Base-by-base conservation (phyloP, 2,113 vertebrate genomes). In the Mastomys natalensis region DNA sequence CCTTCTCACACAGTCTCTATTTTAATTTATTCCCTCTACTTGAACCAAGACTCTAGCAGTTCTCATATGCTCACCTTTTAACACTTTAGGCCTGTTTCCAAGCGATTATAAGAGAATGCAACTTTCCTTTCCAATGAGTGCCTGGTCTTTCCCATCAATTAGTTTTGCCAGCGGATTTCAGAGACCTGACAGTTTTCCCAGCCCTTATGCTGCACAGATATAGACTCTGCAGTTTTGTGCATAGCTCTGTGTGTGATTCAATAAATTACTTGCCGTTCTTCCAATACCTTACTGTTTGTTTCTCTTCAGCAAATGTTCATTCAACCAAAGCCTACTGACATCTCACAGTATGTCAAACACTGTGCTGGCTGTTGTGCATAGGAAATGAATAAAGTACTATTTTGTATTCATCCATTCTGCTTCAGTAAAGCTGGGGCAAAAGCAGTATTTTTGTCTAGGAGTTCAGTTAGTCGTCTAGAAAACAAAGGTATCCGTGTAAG, bases 231-330 rank as follows among this genome's bases (percentile, higher is more conserved):
- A 78, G 55, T 91, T 96, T 76, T 76, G 55, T 80, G 13, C 29
- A 62, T 62, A 5, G 10, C 34, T 91, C 55, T 78, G 8, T 40
- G 45, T 29, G 51, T 89, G 34, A 90, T 31, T 95, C 80, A 94
- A 58, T 74, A 91, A 51, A 73, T 86, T 37, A 90, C 48, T 93
- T 94, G 89, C 48, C 24, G 66, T 92, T 97, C 55, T 92, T 94
- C 89, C n/a, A 87, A 6, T 87, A 89, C 72, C 82, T 91, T 96
- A 89, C 51, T 72, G 31, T 94, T 94, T 94, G 81, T 96, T 96
- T 97, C 90, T 96, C 72, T 95, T 94, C 62, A 80, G 87, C 4
- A 11, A 94, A 92, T 96, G 51, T 77, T 94, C 74, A 85, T 88
- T 95, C 80, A 73, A 85, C 70, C 70, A 92, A 95, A 97, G 76